Evolutionary conservation across 2,797 vertebrate species (phyloP).

Genomic region (Betta splendens): DNA sequence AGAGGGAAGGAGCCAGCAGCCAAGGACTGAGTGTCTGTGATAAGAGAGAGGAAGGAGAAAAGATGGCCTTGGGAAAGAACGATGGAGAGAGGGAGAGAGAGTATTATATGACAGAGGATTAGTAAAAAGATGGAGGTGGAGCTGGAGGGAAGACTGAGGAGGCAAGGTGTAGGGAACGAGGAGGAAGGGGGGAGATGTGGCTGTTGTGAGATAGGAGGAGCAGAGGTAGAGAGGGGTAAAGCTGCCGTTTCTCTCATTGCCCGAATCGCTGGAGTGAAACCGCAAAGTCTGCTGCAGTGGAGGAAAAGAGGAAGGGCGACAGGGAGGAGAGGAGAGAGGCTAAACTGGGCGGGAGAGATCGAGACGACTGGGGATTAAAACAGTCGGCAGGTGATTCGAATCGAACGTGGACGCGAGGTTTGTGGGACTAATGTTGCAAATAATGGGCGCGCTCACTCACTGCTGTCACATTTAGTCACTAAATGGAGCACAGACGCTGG

Average conservation of each 20-base stretch:
- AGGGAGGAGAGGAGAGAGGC: background rate
- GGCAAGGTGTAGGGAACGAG: slow-evolving; percentile 35
- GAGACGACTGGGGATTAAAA: slow-evolving; percentile 51
- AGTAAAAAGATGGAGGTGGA: slow-evolving; percentile 54
- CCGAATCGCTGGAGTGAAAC: slow-evolving; percentile 75
- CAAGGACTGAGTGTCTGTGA: slow-evolving; percentile 66
- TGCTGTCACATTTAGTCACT: slow-evolving; percentile 59
- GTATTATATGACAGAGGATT: slow-evolving; percentile 65
- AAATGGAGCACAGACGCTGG: slow-evolving; percentile 25
- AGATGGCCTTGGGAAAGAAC: slow-evolving; percentile 52
- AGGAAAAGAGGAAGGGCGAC: slow-evolving; percentile 36
- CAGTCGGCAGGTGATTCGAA: slow-evolving; percentile 53
- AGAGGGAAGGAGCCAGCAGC: slow-evolving; percentile 45
- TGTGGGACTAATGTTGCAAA: slow-evolving; percentile 70
- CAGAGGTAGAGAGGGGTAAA: slow-evolving; percentile 49
- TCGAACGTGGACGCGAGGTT: slow-evolving; percentile 32
- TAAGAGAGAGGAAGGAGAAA: slow-evolving; percentile 54
- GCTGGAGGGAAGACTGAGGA: slow-evolving; percentile 37
- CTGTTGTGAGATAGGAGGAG: slow-evolving; percentile 48
- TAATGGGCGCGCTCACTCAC: slow-evolving; percentile 68
- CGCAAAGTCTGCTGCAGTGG: slow-evolving; percentile 75
- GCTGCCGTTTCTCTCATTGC: slow-evolving; percentile 70
- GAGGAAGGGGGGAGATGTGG: slow-evolving; percentile 19
- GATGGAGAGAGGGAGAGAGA: slow-evolving; percentile 22
- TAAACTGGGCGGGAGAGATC: slow-evolving; percentile 25